A percentile compares a stretch with the other conserved stretches of the same genome.
Conservation (phyloP, 2,888 invertebrate species). For the Eupithecia subumbrata region DNA sequence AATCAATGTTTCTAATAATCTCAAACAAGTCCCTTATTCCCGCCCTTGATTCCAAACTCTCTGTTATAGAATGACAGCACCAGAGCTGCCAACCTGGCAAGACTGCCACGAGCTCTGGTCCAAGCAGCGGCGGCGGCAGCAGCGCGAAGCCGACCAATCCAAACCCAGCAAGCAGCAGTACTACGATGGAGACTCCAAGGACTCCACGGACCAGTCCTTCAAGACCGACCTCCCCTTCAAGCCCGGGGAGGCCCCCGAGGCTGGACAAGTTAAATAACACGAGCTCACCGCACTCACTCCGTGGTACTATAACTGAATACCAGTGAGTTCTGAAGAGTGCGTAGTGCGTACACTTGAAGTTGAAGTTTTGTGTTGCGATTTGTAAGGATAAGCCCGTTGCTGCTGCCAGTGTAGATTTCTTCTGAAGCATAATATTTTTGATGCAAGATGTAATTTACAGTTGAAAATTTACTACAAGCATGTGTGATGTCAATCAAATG, state of each 20-base stretch:
- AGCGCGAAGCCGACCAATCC: conserved; percentile 89
- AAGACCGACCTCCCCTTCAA: conserved; percentile 59
- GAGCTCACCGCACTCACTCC: conserved; percentile 48
- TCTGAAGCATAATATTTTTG: conserved; percentile 25
- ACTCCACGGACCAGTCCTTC: conserved; percentile 53
- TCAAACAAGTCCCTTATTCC: not conserved
- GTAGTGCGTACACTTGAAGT: not conserved
- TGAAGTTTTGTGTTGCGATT: conserved; percentile 6
- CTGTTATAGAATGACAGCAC: conserved; percentile 89
- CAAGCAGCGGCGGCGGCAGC: conserved; percentile 94
- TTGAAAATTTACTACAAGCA: conserved; percentile 8
- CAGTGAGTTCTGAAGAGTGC: conserved; percentile 23
- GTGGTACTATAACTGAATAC: conserved; percentile 42
- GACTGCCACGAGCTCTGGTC: conserved; percentile 99
- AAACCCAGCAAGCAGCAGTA: conserved; percentile 57
- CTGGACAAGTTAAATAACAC: conserved; percentile 77
- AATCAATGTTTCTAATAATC: not conserved
- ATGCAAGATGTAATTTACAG: conserved; percentile 24
- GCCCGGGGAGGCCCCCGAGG: conserved; percentile 62
- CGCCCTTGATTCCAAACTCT: not conserved
- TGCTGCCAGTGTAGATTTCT: conserved; percentile 9
- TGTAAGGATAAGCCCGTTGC: not conserved
- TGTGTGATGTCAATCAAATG: conserved; percentile 1
- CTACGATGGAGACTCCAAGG: conserved; percentile 52
- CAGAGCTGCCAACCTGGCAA: conserved; percentile 96